Percentiles rank a stretch among this genome's conserved stretches.
These are phyloP conservation scores for Conomelus anceps DNA, from an alignment of 2,888 invertebrate species.

Conservation along the genomic window DNA sequence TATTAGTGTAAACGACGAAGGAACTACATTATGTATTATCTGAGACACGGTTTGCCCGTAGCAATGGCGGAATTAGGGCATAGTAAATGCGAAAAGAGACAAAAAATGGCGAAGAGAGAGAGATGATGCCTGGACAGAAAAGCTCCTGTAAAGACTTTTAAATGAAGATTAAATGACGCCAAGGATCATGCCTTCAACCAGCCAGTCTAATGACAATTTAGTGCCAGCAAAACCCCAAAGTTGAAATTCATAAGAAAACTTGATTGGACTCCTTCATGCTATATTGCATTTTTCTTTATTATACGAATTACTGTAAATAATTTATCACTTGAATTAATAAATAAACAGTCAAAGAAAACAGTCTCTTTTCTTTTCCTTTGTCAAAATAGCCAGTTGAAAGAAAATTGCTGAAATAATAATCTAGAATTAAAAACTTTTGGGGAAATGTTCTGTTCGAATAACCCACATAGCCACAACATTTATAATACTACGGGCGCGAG, in stretches of 20 bases:
- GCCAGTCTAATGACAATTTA: background rate
- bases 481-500: too few species aligned
- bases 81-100: background rate
- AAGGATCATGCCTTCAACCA: background rate
- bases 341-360: too few species aligned
- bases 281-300: too few species aligned
- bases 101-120: background rate
- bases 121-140: background rate
- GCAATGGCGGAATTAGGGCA: background rate
- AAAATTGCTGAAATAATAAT: too few species aligned
- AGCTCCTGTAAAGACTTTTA: background rate
- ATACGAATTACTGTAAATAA: too few species aligned
- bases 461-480: too few species aligned
- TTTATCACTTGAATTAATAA: too few species aligned
- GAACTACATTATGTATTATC: background rate
- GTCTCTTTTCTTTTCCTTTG: too few species aligned
- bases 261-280: background rate
- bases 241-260: background rate
- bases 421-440: too few species aligned
- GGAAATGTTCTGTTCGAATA: too few species aligned
- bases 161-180: background rate
- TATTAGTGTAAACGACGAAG: background rate
- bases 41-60: background rate
- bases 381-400: too few species aligned
- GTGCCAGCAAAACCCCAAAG: background rate